Evolutionary conservation across 30 jellyfish, hydroid and myxozoan species (phyloP).

Genomic region (Cassiopea xamachana): DNA sequence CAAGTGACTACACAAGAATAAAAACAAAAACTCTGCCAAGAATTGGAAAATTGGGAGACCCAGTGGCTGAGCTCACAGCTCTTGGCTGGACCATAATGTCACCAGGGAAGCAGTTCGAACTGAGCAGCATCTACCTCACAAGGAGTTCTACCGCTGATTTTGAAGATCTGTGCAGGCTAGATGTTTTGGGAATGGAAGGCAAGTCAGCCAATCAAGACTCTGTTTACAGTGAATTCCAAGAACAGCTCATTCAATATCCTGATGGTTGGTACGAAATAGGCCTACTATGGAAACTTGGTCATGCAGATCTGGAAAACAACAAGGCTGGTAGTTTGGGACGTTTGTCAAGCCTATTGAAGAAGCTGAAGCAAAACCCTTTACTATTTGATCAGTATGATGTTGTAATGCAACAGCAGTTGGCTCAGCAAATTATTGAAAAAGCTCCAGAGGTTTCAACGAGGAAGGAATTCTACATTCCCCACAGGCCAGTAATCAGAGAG

Average conservation of each 20-base stretch:
- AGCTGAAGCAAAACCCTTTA: constrained; percentile 45
- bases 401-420: constrained; percentile 43
- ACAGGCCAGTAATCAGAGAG: constrained; percentile 59
- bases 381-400: constrained; percentile 30
- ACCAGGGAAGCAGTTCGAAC: constrained; percentile 64
- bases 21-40: constrained; percentile 37
- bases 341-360: constrained; percentile 1
- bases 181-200: constrained; percentile 76
- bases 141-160: constrained; percentile 41
- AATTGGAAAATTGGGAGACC: constrained; percentile 74
- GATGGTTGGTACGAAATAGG: constrained; percentile 67
- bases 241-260: constrained; percentile 55
- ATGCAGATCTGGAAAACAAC: constrained; percentile 16
- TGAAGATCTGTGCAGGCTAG: constrained; percentile 70
- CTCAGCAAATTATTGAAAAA: constrained; percentile 39
- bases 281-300: constrained; percentile 35
- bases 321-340: constrained; percentile 52
- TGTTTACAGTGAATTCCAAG: constrained; percentile 50
- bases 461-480: constrained; percentile 64
- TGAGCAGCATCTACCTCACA: constrained; percentile 47
- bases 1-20: constrained; percentile 40
- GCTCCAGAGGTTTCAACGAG: constrained; percentile 18
- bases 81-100: constrained; percentile 85
- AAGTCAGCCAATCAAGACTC: constrained; percentile 29
- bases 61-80: constrained; percentile 64